These are phyloP conservation scores for Rhabdomys pumilio DNA, from an alignment of 2,797 vertebrate species.

Conservation along the genomic window DNA sequence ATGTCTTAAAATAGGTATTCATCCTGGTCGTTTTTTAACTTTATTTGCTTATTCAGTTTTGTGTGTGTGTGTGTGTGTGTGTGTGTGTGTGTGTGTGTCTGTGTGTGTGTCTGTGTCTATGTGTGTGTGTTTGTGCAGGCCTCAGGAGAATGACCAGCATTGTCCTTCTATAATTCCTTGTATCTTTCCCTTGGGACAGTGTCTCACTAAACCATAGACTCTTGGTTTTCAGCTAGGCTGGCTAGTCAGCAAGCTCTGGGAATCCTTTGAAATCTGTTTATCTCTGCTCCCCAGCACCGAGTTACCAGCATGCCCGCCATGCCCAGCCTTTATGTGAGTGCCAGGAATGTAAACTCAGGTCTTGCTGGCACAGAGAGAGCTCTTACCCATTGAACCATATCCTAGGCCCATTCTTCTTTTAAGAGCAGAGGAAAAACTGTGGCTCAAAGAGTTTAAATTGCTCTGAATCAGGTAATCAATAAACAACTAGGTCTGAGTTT, in stretches of 20 bases:
- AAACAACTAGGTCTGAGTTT: not conserved
- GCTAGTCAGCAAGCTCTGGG: not conserved
- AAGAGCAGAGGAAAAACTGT: not conserved
- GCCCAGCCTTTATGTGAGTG: not conserved
- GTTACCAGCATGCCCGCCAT: not conserved
- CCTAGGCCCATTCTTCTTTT: not conserved
- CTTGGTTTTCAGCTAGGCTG: not conserved
- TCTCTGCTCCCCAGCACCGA: not conserved
- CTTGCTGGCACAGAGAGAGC: not conserved
- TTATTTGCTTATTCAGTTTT: not conserved
- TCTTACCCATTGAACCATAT: not conserved
- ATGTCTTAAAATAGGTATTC: not conserved
- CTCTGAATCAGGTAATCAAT: not conserved
- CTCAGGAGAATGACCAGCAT: not conserved
- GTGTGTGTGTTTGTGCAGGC: not conserved
- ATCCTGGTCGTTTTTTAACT: not conserved
- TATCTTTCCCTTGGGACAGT: not conserved
- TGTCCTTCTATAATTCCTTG: not conserved
- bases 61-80: not conserved
- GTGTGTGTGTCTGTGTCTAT: not conserved
- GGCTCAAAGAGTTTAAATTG: conserved; percentile 12
- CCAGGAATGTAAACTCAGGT: not conserved
- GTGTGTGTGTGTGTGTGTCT: not conserved
- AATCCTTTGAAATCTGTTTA: not conserved
- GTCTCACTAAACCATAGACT: not conserved